Percentiles rank a stretch among this genome's conserved stretches.
Conservation (phyloP, 2,888 invertebrate species). For the Aethes cnicana region DNA sequence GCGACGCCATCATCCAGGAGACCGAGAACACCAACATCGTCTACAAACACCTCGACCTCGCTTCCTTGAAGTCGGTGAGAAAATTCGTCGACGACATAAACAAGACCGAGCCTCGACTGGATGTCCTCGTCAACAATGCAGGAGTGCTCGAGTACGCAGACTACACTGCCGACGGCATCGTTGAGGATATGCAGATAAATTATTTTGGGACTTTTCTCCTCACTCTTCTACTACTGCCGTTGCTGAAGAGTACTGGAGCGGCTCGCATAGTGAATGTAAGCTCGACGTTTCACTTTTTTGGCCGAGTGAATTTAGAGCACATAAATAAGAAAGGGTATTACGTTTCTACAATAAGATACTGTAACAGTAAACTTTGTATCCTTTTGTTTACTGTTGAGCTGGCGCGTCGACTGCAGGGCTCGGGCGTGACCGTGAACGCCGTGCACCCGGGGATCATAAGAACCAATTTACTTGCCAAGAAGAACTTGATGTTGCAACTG, state of each 20-base stretch:
- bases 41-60: slow-evolving; percentile 67
- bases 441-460: slow-evolving; percentile 90
- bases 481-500: slow-evolving; percentile 65
- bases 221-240: slow-evolving; percentile 79
- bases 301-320: slow-evolving; percentile 35
- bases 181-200: slow-evolving; percentile 81
- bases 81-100: slow-evolving; percentile 79
- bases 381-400: slow-evolving; percentile 52
- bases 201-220: slow-evolving; percentile 84
- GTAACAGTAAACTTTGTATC: slow-evolving; percentile 51
- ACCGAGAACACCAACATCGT: slow-evolving; percentile 85
- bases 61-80: slow-evolving; percentile 67
- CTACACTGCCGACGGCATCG: slow-evolving; percentile 79
- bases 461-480: slow-evolving; percentile 87
- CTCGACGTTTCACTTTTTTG: slow-evolving; percentile 43
- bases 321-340: slow-evolving; percentile 58
- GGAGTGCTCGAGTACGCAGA: slow-evolving; percentile 55
- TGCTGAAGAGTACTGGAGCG: slow-evolving; percentile 43
- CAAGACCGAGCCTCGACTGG: slow-evolving; percentile 61
- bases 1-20: slow-evolving; percentile 84
- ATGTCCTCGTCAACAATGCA: slow-evolving; percentile 81
- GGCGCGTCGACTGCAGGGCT: slow-evolving; percentile 43
- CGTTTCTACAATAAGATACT: slow-evolving; percentile 55
- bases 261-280: slow-evolving; percentile 47
- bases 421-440: slow-evolving; percentile 86